Conservation (phyloP, 2,797 vertebrate genomes). For the Poeciliopsis gracilis region DNA sequence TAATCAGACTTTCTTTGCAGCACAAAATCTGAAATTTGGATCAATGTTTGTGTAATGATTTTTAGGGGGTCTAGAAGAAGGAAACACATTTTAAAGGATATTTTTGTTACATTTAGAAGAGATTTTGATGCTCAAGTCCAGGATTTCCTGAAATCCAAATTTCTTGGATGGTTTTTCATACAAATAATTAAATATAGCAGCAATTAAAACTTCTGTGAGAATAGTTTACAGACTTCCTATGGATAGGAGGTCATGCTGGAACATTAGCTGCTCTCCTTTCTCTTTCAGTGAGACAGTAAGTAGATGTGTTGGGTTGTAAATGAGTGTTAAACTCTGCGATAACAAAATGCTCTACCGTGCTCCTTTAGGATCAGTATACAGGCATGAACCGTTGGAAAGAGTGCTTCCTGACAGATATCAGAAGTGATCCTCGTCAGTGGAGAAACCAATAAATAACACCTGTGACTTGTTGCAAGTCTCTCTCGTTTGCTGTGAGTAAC, state of each 20-base stretch:
- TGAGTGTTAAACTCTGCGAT: not conserved
- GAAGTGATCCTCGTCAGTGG: constrained; percentile 24
- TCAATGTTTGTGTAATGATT: not conserved
- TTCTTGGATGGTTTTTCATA: not conserved
- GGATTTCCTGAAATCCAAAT: not conserved
- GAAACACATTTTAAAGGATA: not conserved
- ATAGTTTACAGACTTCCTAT: not conserved
- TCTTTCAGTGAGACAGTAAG: not conserved
- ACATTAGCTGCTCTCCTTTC: not conserved
- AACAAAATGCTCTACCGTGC: not conserved
- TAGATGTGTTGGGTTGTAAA: not conserved
- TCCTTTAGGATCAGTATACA: not conserved
- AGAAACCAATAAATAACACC: constrained; percentile 17
- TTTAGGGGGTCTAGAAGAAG: not conserved
- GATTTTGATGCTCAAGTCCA: not conserved
- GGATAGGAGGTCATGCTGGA: not conserved
- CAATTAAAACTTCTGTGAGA: not conserved
- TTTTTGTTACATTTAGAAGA: not conserved
- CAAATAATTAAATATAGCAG: not conserved
- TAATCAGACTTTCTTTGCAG: not conserved
- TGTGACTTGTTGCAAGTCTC: constrained; percentile 2
- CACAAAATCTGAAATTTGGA: not conserved
- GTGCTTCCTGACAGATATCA: not conserved
- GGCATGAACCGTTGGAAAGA: not conserved
- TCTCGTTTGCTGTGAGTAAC: constrained; percentile 15